These are phyloP conservation scores for Cataglyphis hispanica DNA, from an alignment of 1,140 invertebrate species.

Conservation along the genomic window DNA sequence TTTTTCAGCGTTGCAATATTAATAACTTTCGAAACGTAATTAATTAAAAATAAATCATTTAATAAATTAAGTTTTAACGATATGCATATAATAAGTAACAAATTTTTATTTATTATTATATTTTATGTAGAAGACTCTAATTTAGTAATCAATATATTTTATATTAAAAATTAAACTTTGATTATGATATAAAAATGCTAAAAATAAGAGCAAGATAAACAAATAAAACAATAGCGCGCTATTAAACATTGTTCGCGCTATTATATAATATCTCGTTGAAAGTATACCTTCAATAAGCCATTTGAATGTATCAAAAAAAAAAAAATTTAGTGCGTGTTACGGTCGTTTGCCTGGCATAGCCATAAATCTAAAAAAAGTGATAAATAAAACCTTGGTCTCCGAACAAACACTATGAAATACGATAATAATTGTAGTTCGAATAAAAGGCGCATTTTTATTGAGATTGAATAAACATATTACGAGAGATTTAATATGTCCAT, in stretches of 20 bases:
- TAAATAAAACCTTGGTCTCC: conserved; percentile 19
- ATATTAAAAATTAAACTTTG: neutral
- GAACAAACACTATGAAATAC: conserved; percentile 14
- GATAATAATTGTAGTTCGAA: conserved; percentile 35
- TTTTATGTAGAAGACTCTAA: neutral
- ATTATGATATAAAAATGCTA: neutral
- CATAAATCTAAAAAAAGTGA: conserved; percentile 39
- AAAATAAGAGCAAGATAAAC: too few species aligned
- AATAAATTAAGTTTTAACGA: neutral
- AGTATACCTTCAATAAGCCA: conserved; percentile 27
- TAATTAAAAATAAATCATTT: conserved; percentile 7
- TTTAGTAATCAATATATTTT: conserved; percentile 4
- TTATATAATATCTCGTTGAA: neutral
- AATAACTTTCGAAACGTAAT: neutral
- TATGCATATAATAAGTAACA: neutral
- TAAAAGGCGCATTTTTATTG: neutral
- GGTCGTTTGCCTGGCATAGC: neutral
- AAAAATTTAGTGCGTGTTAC: conserved; percentile 14
- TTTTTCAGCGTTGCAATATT: neutral
- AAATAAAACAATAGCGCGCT: neutral
- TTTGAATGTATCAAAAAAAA: conserved; percentile 28
- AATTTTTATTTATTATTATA: neutral
- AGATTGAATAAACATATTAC: neutral
- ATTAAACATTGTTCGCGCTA: neutral
- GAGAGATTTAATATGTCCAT: neutral